Percentiles rank a stretch among this genome's conserved stretches.
phyloP scores from a whole-genome alignment of 2,888 invertebrate genomes.

The Formica aserva region DNA sequence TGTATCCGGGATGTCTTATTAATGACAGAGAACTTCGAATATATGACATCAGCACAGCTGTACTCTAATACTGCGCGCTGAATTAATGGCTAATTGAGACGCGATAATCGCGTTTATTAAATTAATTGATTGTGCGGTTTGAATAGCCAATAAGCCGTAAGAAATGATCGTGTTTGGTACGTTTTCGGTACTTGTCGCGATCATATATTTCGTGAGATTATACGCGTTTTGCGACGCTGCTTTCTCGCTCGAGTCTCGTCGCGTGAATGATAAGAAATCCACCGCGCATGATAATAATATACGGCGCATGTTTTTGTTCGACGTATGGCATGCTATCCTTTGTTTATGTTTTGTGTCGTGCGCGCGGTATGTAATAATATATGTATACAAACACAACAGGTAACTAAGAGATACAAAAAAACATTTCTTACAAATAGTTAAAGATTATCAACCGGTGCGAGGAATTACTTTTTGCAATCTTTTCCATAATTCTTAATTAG shows the following conservation, averaged over 20 bases:
- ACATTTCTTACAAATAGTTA: neutral
- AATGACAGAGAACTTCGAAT: neutral
- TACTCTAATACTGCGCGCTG: neutral
- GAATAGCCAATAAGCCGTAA: conserved; percentile 1
- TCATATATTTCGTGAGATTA: neutral
- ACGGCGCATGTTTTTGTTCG: no score
- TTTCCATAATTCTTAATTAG: neutral
- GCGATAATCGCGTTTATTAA: neutral
- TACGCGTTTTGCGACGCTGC: no score
- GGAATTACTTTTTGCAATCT: neutral
- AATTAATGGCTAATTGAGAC: conserved; percentile 5
- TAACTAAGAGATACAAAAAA: neutral
- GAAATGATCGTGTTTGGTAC: neutral
- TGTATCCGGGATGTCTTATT: neutral
- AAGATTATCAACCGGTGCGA: neutral
- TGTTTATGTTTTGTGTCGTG: no score
- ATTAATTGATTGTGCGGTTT: neutral
- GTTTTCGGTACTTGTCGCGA: neutral
- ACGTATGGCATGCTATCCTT: no score
- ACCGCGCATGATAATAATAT: neutral
- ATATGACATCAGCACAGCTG: neutral
- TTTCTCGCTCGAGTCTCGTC: neutral
- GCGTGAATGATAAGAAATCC: neutral
- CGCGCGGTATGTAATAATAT: no score
- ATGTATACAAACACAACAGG: neutral